Conservation (phyloP, 2,113 vertebrate genomes). For the Dryoscopus gambensis region DNA sequence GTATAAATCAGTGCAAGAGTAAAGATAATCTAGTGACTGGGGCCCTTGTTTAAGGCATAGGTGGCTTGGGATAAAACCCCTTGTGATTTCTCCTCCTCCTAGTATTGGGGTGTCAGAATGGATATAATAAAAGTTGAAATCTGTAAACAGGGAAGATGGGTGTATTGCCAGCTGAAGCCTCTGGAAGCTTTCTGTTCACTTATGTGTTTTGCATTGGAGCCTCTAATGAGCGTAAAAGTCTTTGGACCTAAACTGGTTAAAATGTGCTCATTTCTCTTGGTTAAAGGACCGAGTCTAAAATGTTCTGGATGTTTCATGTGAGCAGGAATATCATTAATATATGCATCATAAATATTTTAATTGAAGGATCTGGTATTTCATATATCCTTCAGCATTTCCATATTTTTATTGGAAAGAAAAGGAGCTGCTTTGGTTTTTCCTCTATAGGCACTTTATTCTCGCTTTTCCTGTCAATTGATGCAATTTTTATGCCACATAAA, state of each 20-base stretch:
- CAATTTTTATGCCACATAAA: background rate
- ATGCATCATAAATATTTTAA: background rate
- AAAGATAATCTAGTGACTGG: background rate
- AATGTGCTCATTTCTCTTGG: background rate
- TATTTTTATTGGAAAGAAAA: background rate
- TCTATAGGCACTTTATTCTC: background rate
- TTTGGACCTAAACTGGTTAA: background rate
- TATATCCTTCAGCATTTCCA: background rate
- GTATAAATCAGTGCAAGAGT: background rate
- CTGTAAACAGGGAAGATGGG: background rate
- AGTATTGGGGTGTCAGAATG: background rate
- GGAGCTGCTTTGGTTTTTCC: background rate
- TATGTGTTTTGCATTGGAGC: background rate
- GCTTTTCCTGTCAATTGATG: background rate
- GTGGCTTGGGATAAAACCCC: background rate
- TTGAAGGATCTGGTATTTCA: background rate
- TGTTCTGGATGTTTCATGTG: background rate
- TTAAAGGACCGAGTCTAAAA: background rate
- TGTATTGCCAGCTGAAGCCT: background rate
- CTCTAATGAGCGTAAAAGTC: background rate
- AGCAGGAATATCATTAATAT: background rate
- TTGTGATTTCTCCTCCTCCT: background rate
- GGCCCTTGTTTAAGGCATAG: background rate
- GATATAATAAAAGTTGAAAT: background rate
- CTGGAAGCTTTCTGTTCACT: background rate